Evolutionary conservation across 2,113 vertebrate genomes (phyloP).

Genomic region (Gallinago paraguaiae): DNA sequence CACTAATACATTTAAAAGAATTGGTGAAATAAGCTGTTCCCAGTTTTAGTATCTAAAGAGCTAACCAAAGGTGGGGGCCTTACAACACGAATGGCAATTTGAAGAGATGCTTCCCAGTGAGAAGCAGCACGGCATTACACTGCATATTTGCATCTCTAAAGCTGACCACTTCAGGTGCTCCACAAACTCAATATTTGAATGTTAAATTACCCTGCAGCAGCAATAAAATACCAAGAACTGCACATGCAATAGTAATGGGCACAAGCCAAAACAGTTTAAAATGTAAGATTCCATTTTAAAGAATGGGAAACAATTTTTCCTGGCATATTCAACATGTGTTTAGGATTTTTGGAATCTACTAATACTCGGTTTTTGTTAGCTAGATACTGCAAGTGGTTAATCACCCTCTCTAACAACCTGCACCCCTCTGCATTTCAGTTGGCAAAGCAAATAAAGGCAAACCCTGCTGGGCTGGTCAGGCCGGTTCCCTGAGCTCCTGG

Average conservation of each 20-base stretch:
- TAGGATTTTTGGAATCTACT: background rate
- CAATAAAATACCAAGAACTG: background rate
- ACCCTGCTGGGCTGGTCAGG: background rate
- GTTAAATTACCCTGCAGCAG: background rate
- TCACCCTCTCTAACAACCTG: background rate
- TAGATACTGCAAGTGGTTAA: background rate
- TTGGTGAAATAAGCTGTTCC: background rate
- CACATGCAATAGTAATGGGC: background rate
- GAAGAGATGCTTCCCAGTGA: background rate
- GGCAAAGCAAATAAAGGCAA: background rate
- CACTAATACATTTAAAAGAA: background rate
- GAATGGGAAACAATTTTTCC: background rate
- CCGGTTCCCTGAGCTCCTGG: background rate
- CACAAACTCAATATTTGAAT: background rate
- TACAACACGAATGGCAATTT: background rate
- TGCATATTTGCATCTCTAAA: background rate
- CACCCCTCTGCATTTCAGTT: background rate
- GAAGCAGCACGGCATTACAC: background rate
- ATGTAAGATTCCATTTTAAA: background rate
- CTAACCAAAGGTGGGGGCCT: background rate
- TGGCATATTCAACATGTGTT: fast-evolving
- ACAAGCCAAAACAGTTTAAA: background rate
- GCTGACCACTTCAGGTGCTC: background rate
- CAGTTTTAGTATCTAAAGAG: background rate
- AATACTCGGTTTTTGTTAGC: background rate